Conservation (phyloP, 2,113 vertebrate species). For the Dermatemys mawii region DNA sequence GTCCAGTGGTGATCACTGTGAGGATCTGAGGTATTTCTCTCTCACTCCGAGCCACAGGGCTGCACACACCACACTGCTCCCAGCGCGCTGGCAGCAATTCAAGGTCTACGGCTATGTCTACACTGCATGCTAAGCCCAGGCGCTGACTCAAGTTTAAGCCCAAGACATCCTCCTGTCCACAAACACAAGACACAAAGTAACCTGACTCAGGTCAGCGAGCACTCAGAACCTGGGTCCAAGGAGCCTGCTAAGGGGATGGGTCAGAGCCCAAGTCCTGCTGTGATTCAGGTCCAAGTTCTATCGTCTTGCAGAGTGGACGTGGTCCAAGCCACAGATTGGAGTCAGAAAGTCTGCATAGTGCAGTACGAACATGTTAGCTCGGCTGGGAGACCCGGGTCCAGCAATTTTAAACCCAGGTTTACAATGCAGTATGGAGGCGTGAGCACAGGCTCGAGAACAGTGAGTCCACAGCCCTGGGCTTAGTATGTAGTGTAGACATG, state of each 20-base stretch:
- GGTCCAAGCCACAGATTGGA: neutral
- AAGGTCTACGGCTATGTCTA: neutral
- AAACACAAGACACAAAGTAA: neutral
- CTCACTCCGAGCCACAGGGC: neutral
- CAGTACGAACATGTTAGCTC: neutral
- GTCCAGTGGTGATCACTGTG: neutral
- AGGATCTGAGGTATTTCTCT: neutral
- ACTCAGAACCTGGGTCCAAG: neutral
- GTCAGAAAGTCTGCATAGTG: neutral
- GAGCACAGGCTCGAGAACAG: neutral
- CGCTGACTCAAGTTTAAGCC: neutral
- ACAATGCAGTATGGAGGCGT: neutral
- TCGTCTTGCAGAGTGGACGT: neutral
- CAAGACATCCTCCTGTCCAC: neutral
- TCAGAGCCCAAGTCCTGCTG: neutral
- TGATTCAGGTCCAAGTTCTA: neutral
- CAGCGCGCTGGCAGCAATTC: neutral
- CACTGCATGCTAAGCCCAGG: neutral
- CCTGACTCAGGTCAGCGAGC: neutral
- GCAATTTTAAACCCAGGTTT: neutral
- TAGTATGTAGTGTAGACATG: neutral
- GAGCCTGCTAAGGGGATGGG: neutral
- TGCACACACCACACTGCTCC: neutral
- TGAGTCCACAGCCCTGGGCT: neutral
- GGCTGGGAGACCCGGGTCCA: neutral